Evolutionary conservation across 2,888 invertebrate species (phyloP), one percentile per base, ranked within the genome.

Genomic region (Andricus curvator): DNA sequence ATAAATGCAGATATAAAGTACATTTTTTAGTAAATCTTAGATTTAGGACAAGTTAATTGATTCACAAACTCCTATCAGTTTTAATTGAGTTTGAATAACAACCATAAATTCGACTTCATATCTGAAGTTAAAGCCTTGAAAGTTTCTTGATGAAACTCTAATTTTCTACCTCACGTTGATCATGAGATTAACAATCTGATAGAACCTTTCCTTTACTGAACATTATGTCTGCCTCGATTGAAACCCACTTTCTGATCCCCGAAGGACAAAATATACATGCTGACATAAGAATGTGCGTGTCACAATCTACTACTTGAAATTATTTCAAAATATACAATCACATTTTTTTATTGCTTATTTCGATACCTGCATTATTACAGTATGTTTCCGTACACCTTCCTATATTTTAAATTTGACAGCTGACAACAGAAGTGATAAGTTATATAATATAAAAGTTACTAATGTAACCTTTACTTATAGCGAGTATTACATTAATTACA

Each of bases 181-280:
- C 33, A 29, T 56, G 17, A 51, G 48, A 70, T 74, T 56, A 74
- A 74, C n/a, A 33, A 74, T 74, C 74, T 13, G 29, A 62, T 62
- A 62, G 62, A 74, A 70, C 74, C 74, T 74, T 74, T 74, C 74
- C 51, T 74, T 74, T 74, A 37, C 51, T 56, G 51, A 37, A 33
- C 51, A 33, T 56, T 74, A 56, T n/a, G 74, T 33, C 70, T 9
- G 48, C 15, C 56, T 56, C 33, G 74, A 56, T n/a, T 51, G 5
- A n/a, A 33, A 33, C 33, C 29, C 29, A 74, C 74, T 74, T 56
- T 74, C 56, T 48, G 74, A 29, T 74, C 15, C 33, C 29, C 56
- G 48, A 56, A 74, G 74, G 74, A 51, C 74, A 33, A 33, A 33
- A 56, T n/a, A 37, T 56, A 51, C 33, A 33, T 56, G 33, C 51